These are phyloP conservation scores for Litocranius walleri DNA, from an alignment of 2,113 vertebrate genomes.

Conservation along the genomic window DNA sequence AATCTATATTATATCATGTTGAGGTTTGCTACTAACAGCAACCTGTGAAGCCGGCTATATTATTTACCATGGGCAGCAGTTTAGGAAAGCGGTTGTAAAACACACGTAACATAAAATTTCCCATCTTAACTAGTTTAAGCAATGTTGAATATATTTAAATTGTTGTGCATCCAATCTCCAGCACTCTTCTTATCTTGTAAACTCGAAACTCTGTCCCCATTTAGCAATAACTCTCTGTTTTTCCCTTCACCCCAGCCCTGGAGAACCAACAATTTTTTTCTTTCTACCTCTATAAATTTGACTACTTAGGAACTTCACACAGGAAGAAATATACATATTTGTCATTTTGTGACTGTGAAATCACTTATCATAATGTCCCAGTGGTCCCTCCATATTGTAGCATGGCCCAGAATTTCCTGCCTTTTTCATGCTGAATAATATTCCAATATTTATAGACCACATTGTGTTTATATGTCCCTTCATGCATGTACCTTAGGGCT, in stretches of 20 bases:
- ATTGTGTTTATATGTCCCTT: accelerated
- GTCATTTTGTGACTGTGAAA: neutral
- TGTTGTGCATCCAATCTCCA: neutral
- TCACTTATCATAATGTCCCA: neutral
- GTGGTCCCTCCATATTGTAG: neutral
- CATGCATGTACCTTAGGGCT: neutral
- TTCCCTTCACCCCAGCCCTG: neutral
- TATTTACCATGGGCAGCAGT: neutral
- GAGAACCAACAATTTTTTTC: neutral
- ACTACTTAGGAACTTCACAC: neutral
- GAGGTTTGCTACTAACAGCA: neutral
- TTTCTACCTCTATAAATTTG: neutral
- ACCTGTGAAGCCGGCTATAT: neutral
- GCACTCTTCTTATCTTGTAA: neutral
- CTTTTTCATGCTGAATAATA: neutral
- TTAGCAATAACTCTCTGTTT: neutral
- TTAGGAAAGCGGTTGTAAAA: neutral
- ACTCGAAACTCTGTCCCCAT: neutral
- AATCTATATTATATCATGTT: neutral
- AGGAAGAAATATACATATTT: neutral
- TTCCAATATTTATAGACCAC: accelerated
- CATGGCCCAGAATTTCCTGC: neutral
- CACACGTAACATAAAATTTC: neutral
- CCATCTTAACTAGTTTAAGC: neutral
- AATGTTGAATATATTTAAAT: neutral